Evolutionary conservation across 2,888 invertebrate species (phyloP), one percentile per base, ranked within the genome.

Genomic region (Trilocha varians): DNA sequence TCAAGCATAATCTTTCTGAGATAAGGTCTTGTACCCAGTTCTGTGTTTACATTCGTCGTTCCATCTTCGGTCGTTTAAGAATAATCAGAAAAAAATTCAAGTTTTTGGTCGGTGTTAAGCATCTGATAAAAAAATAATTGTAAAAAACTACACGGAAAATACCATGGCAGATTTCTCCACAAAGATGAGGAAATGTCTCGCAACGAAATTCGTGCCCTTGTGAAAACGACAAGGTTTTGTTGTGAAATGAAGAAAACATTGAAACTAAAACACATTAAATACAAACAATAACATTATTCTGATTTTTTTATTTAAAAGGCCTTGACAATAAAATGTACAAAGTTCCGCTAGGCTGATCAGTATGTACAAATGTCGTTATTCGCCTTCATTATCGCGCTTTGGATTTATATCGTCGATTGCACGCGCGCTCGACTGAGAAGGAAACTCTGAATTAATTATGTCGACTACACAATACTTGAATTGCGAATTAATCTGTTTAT

Each of bases 401-500:
- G 45, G 32, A 50, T 61, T 66, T 58, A 59, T 52, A 57, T 56
- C 49, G 59, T 53, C 53, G 53, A 57, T 67, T 64, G 69, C 66
- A 57, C 61, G 57, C 51, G 60, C 62, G 58, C 52, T 59, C 56
- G 62, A 50, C 59, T 61, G 59, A 62, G 53, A 61, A 68, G 68
- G 67, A 66, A 68, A 65, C 54, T 38, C 48, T 38, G 50, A 18
- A 18, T 35, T 36, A 39, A 39, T 39, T 18, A 38, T 35, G 13
- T 38, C 32, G 17, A 4, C 25, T 25, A 5, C 25, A 25, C 25
- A 25, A 25, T 25, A 25, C 25, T 11, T 25, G 45, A 25, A 25
- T 2, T 25, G 25, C 25, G 18, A 18, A 18, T 18, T 18, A 6
- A 18, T 18, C 18, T 18, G 8, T 18, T 18, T 18, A n/a, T n/a